These are phyloP conservation scores for Platyrinchus mystaceus DNA, from an alignment of 2,797 vertebrate genomes.

Conservation along the genomic window DNA sequence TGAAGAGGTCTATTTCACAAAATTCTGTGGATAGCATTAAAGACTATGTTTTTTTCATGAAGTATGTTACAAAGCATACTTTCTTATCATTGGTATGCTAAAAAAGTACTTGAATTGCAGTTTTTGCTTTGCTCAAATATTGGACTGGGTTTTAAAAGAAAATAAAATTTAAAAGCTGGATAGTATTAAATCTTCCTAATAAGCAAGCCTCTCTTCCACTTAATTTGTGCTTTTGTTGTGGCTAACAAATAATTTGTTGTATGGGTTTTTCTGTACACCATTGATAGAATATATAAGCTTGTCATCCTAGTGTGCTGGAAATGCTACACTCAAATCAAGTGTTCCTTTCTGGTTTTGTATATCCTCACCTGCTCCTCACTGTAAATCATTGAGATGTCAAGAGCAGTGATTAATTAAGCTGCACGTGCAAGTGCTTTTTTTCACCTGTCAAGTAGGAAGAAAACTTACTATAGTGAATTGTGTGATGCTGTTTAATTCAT, in stretches of 20 bases:
- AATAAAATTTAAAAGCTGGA: conserved; percentile 10
- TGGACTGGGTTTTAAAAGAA: background rate
- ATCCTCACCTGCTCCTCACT: conserved; percentile 95
- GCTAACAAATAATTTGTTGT: conserved; percentile 76
- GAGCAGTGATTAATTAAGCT: conserved; percentile 88
- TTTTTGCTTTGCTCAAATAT: conserved; percentile 14
- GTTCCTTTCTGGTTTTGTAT: conserved; percentile 81
- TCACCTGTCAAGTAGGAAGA: conserved; percentile 86
- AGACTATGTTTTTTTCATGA: background rate
- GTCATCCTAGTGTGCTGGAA: conserved; percentile 77
- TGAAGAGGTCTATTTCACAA: background rate
- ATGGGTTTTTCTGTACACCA: conserved; percentile 66
- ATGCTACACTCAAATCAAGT: conserved; percentile 76
- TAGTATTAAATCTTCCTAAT: conserved; percentile 72
- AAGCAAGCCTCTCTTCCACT: conserved; percentile 63
- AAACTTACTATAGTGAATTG: conserved; percentile 71
- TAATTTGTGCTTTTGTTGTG: conserved; percentile 76
- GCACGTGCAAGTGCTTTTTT: conserved; percentile 87
- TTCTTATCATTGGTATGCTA: background rate
- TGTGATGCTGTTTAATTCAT: conserved; percentile 62
- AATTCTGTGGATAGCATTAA: background rate
- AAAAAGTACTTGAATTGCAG: background rate
- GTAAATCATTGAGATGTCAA: conserved; percentile 91
- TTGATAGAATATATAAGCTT: conserved; percentile 85
- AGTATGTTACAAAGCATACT: background rate